These are phyloP conservation scores for Ciconia nigra DNA, from an alignment of 2,797 vertebrate species.

Conservation along the genomic window DNA sequence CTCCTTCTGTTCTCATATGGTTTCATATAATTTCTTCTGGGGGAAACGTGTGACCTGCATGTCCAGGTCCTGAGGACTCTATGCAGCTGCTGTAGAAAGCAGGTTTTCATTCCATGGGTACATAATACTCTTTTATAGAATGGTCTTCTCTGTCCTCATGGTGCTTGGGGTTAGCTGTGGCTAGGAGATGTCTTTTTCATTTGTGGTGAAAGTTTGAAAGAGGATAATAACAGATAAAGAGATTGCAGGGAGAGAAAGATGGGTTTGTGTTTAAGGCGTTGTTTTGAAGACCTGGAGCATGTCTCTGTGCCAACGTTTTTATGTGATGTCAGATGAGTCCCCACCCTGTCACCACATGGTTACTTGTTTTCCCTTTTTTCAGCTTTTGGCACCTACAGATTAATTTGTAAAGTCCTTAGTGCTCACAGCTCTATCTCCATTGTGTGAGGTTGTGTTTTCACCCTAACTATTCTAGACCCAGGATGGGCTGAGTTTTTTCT, in stretches of 20 bases:
- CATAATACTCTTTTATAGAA: neutral
- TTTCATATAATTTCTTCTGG: neutral
- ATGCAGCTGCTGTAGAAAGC: neutral
- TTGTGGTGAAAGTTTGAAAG: neutral
- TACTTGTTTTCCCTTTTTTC: neutral
- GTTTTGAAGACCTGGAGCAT: neutral
- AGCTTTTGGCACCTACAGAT: neutral
- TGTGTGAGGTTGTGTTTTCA: neutral
- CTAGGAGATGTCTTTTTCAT: neutral
- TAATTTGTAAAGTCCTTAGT: neutral
- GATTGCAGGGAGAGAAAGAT: neutral
- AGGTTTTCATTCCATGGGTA: neutral
- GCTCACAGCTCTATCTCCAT: neutral
- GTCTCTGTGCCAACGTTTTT: neutral
- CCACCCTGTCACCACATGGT: neutral
- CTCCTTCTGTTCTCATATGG: neutral
- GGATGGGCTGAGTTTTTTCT: neutral
- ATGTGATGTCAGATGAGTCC: neutral
- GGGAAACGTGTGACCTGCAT: neutral
- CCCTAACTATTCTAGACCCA: neutral
- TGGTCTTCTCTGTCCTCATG: fast-evolving
- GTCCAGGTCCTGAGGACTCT: neutral
- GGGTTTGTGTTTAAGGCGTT: neutral
- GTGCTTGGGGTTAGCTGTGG: neutral
- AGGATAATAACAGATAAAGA: neutral